Base-by-base conservation (phyloP, 2,113 vertebrate genomes). In the Pleuronectes platessa region DNA sequence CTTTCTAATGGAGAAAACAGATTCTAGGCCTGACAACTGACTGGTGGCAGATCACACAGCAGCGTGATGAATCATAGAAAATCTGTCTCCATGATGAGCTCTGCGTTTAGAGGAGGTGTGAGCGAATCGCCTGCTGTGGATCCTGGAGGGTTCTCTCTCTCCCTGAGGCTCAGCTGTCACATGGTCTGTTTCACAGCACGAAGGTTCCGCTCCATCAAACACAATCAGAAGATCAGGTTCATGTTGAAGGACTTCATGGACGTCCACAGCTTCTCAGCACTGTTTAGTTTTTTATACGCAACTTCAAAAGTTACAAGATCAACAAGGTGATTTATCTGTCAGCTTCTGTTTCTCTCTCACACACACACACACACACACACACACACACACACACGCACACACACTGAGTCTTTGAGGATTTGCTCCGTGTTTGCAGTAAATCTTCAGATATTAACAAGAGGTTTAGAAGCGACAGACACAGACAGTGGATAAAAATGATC, bases 71-170 rank as follows among this genome's bases (percentile, higher is more conserved):
- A 82, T 93, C 74, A 86, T 35, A 74, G 76, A 80, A 74, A 82
- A 88, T 90, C 75, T 76, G 81, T 86, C 78, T 74, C 71, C 60
- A 31, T 87, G 74, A 83, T 71, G 69, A 83, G 78, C 35, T 0
- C 60, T 51, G 76, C 54, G 74, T 87, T 89, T 76, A 88, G 69
- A 23, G 56, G 74, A 79, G 76, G 83, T 78, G 63, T 76, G 83
- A 86, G 84, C 79, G 88, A 85, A 86, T 88, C 80, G 73, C 83
- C 81, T 81, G 58, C 86, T 80, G 78, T 78, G 81, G 83, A 75
- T 82, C 79, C 79, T 74, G 81, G 70, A 51, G 84, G 37, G 42
- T 40, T 73, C 60, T 65, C 47, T 60, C 53, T 55, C 18, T 69
- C 59, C 73, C 76, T 27, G 61, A 4, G 73, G 70, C 61, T 81